A percentile compares a stretch with the other conserved stretches of the same genome.
phyloP scores from a whole-genome alignment of 2,797 vertebrate genomes.

The Megalops cyprinoides region DNA sequence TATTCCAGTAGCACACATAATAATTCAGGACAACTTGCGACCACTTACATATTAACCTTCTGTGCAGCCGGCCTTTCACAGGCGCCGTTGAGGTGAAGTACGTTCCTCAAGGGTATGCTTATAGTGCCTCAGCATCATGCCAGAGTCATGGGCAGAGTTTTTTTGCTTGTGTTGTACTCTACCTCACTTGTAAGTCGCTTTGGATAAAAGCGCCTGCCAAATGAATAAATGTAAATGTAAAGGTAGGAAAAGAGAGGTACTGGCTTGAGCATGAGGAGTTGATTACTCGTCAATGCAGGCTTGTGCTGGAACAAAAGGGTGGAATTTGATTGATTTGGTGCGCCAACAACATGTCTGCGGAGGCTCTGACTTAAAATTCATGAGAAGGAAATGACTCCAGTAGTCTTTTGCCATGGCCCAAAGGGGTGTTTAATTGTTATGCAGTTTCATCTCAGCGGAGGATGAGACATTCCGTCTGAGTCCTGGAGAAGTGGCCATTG shows the following conservation, averaged over 20 bases:
- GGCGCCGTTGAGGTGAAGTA: neutral
- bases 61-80: neutral
- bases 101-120: too few species aligned
- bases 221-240: too few species aligned
- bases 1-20: neutral
- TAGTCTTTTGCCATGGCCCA: slow-evolving; percentile 13
- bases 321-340: slow-evolving; percentile 4
- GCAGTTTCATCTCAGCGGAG: neutral
- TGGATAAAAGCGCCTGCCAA: too few species aligned
- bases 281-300: neutral
- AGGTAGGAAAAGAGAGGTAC: neutral
- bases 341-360: slow-evolving; percentile 15
- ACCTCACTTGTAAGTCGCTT: too few species aligned
- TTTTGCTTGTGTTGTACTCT: too few species aligned
- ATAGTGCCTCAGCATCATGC: neutral
- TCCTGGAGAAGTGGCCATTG: neutral
- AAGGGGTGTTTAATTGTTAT: slow-evolving; percentile 20
- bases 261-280: neutral
- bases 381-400: neutral
- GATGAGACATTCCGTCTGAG: neutral
- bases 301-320: neutral
- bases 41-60: neutral
- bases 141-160: neutral
- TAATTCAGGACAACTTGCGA: neutral
- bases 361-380: slow-evolving; percentile 5